Conservation (phyloP, 30 jellyfish, hydroid and myxozoan species). For the Pelagia noctiluca region DNA sequence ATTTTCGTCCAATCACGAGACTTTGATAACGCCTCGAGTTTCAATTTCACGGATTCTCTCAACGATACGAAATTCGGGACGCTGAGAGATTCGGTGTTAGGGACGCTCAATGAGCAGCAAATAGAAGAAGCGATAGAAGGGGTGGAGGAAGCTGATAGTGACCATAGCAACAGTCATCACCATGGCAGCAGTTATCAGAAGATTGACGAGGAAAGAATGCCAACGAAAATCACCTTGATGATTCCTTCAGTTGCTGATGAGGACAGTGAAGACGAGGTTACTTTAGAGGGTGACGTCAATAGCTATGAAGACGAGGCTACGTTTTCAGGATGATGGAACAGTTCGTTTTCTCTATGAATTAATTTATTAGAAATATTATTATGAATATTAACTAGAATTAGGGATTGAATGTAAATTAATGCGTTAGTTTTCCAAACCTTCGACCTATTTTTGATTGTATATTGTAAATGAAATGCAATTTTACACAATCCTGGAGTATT, state of each 20-base stretch:
- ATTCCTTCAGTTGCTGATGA: constrained; percentile 78
- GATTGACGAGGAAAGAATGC: constrained; percentile 20
- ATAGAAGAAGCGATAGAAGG: constrained; percentile 12
- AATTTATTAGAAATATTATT: not conserved
- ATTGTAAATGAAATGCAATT: too few relatives aligned
- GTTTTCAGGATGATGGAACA: constrained; percentile 8
- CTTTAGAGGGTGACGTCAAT: constrained; percentile 56
- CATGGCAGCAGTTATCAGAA: not conserved
- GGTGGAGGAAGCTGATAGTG: not conserved
- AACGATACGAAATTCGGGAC: constrained; percentile 35
- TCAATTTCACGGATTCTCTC: constrained; percentile 65
- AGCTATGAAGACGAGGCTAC: constrained; percentile 50
- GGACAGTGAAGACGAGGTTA: constrained; percentile 60
- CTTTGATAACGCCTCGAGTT: constrained; percentile 50
- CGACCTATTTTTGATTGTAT: too few relatives aligned
- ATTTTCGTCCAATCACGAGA: constrained; percentile 64
- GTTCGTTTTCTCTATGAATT: constrained; percentile 21
- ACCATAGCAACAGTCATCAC: not conserved
- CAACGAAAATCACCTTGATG: constrained; percentile 63
- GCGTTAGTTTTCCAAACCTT: too few relatives aligned
- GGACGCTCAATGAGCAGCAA: constrained; percentile 25
- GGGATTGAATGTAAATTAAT: too few relatives aligned
- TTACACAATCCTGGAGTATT: too few relatives aligned
- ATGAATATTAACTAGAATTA: too few relatives aligned
- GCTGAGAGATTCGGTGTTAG: constrained; percentile 24